A percentile compares a stretch with the other conserved stretches of the same genome.
These are phyloP conservation scores for Gymnocheta viridis DNA, from an alignment of 2,888 invertebrate genomes.

Conservation along the genomic window DNA sequence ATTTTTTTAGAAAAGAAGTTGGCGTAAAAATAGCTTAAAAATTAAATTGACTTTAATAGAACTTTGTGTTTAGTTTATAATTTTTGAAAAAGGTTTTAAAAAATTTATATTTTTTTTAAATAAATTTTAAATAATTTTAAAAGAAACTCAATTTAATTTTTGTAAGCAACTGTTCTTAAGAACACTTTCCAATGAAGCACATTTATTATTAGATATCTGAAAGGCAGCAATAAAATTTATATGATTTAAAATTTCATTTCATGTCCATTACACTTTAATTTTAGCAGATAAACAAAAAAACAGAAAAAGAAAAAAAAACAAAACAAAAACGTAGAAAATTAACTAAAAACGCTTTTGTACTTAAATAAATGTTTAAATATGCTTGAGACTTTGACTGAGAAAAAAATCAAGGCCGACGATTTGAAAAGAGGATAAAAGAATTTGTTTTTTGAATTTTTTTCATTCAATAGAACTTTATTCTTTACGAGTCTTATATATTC, in stretches of 20 bases:
- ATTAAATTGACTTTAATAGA: too few species aligned
- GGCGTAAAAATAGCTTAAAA: too few species aligned
- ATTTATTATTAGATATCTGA: too few species aligned
- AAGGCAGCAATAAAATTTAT: background rate
- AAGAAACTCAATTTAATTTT: background rate
- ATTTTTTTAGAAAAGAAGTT: too few species aligned
- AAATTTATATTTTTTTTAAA: too few species aligned
- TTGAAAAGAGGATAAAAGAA: background rate
- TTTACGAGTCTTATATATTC: background rate
- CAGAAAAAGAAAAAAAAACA: background rate
- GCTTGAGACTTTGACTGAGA: background rate
- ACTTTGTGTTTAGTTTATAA: too few species aligned
- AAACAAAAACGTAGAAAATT: background rate
- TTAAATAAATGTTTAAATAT: background rate
- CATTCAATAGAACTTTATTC: background rate
- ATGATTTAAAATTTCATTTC: constrained; percentile 1
- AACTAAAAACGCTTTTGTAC: background rate
- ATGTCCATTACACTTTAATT: background rate
- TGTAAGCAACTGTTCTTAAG: background rate
- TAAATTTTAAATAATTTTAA: background rate
- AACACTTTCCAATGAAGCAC: background rate
- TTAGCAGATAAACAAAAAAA: background rate
- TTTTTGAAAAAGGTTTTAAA: too few species aligned
- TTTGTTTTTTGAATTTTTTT: background rate
- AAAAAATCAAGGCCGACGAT: background rate